Evolutionary conservation across 1,140 invertebrate genomes (phyloP), one percentile per base, ranked within the genome.

Genomic region (Neotoxoptera formosana): DNA sequence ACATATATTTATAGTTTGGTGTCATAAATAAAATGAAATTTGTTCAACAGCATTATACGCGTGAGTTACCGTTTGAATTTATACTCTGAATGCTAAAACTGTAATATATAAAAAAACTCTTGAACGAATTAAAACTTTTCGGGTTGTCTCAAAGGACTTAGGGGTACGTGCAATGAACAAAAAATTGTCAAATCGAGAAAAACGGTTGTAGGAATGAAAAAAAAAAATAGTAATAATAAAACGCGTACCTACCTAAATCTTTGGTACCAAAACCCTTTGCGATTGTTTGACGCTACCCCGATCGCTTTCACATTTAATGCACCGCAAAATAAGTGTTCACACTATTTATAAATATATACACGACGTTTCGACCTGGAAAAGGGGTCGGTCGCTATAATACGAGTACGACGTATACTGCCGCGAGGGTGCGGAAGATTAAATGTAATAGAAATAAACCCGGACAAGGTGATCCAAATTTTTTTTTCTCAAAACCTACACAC

Each of bases 401-500:
- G 6, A 76, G n/a, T 76, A 76, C 30, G 14, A 34, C 60, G n/a
- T n/a, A 14, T 76, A 14, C 11, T 2, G 0, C 60, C 30, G 14
- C 4, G 30, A 88, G 47, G n/a, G 25, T 25, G 20, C 17, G 2
- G 45, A 88, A 88, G 87, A 88, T 88, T 51, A 88, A 88, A 88
- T 36, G 87, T 34, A 48, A 51, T 88, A 34, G 87, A 88, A 88
- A 88, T 88, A 53, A 51, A 88, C 48, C 30, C 47, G 7, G 21
- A 36, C 47, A 88, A 88, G 87, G 87, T 1, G 48, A 88, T 34
- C n/a, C 48, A 34, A 67, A 67, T 47, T 87, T 47, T 48, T 51
- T 86, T 87, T 87, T 87, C 47, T 87, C 60, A 76, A 76, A 76
- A 76, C n/a, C 14, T 76, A 76, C 60, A 67, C n/a, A 67, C 60